Evolutionary conservation across 2,888 invertebrate species (phyloP), one percentile per base, ranked within the genome.

Genomic region (Ptilodon capucinus): DNA sequence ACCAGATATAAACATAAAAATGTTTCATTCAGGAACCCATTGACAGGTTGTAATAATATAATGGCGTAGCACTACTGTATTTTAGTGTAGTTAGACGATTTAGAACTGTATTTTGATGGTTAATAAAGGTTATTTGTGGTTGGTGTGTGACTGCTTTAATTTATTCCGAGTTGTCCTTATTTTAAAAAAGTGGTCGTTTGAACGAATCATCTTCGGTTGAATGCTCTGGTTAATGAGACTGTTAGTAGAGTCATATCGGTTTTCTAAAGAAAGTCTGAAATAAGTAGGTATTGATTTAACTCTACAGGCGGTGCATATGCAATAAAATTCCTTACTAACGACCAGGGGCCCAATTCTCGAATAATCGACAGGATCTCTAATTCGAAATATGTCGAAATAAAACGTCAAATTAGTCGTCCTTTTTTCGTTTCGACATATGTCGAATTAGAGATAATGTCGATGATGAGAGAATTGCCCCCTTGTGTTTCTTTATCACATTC

Each of bases 31-130:
- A 42, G 54, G 54, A 44, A 48, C 44, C 48, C 40, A 61, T 61
- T 60, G 65, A 61, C 58, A 61, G 57, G 55, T 59, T 59, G 52
- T 66, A 59, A 60, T 63, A 54, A 57, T 51, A 44, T 44, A 44
- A 54, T 44, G 16, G 48, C 51, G 56, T 51, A 53, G 49, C 42
- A 57, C 65, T 59, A 56, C 63, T 53, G 58, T 60, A 47, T 52
- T 36, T 40, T 45, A 25, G n/a, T 23, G 1, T 5, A 16, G 43
- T 45, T 40, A 21, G 18, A 13, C 36, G 9, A 54, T 38, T 47
- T 39, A 16, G n/a, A 25, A 42, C 53, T 44, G 49, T 62, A 46
- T 36, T 13, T 0, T 13, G 6, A 30, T 8, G 17, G 1, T 1
- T n/a, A n/a, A 8, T 30, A 36, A 45, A 42, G 54, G 40, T 36